phyloP scores from a whole-genome alignment of 1,140 invertebrate genomes.

The Drosophila busckii region DNA sequence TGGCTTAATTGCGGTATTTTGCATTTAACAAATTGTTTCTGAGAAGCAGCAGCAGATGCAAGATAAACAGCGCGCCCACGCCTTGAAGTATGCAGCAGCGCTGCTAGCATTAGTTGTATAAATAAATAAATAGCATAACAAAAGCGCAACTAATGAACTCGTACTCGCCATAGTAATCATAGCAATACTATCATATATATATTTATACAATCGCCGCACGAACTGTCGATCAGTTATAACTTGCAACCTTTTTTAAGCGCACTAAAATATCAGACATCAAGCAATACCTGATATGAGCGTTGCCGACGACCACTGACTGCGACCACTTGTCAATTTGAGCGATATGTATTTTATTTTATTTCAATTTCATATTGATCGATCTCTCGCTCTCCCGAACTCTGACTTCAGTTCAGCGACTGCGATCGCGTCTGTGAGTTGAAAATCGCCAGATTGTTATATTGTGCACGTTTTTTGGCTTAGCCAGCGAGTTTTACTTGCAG shows the following conservation, averaged over 20 bases:
- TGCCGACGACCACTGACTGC: slow-evolving; percentile 37
- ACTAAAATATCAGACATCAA: too few species aligned
- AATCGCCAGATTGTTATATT: slow-evolving; percentile 77
- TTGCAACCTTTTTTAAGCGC: too few species aligned
- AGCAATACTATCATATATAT: too few species aligned
- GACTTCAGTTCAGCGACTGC: slow-evolving; percentile 12
- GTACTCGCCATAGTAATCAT: slow-evolving; percentile 14
- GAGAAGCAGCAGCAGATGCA: too few species aligned
- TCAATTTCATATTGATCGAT: slow-evolving; percentile 79
- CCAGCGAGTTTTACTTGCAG: slow-evolving; percentile 61
- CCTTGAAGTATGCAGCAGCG: slow-evolving; percentile 16
- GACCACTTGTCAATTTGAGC: slow-evolving; percentile 74
- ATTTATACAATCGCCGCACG: too few species aligned
- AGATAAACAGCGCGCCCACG: too few species aligned
- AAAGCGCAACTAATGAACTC: slow-evolving; percentile 67
- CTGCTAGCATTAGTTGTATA: slow-evolving; percentile 61
- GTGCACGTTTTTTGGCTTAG: slow-evolving; percentile 75
- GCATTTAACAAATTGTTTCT: slow-evolving; percentile 34
- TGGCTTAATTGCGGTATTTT: slow-evolving; percentile 38
- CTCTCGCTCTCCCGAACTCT: slow-evolving; percentile 26
- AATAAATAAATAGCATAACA: slow-evolving; percentile 75
- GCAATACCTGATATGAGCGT: slow-evolving; percentile 7
- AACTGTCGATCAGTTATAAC: slow-evolving; percentile 52
- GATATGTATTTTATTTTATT: slow-evolving; percentile 66
- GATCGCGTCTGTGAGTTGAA: slow-evolving; percentile 21